phyloP scores from a whole-genome alignment of 2,113 vertebrate species.

The Tylochromis polylepis region DNA sequence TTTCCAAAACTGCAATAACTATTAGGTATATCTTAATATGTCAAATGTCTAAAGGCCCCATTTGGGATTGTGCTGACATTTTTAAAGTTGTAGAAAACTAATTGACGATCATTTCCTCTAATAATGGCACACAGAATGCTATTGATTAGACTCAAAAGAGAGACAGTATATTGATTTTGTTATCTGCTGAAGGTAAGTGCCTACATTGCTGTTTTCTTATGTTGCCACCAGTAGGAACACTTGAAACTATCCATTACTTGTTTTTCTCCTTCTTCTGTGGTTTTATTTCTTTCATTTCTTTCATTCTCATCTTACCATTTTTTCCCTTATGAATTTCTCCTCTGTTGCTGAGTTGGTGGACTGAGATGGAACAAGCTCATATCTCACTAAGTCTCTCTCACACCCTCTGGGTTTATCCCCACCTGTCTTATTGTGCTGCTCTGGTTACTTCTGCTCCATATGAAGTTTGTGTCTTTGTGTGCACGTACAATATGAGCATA shows the following conservation, averaged over 20 bases:
- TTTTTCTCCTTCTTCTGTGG: not conserved
- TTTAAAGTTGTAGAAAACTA: constrained; percentile 48
- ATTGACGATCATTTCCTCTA: constrained; percentile 49
- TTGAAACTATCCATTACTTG: not conserved
- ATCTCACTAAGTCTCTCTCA: constrained; percentile 2
- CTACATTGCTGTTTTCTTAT: constrained; percentile 33
- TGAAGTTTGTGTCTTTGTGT: not conserved
- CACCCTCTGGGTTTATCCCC: constrained; percentile 14
- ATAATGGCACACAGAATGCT: constrained; percentile 33
- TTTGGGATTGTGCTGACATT: constrained; percentile 50
- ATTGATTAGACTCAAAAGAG: constrained; percentile 53
- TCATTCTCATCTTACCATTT: not conserved
- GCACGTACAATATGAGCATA: not conserved
- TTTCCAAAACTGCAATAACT: constrained; percentile 15
- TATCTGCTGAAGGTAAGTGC: constrained; percentile 35
- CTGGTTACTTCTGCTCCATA: not conserved
- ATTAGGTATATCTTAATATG: not conserved
- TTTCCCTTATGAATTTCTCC: not conserved
- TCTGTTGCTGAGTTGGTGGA: constrained; percentile 7
- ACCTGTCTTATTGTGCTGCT: not conserved
- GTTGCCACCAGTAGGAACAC: constrained; percentile 5
- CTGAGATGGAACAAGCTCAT: constrained; percentile 25
- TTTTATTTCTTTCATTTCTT: not conserved
- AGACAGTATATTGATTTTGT: constrained; percentile 58
- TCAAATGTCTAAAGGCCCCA: constrained; percentile 17